Conservation (phyloP, 2,797 vertebrate species). For the Neopelma chrysocephalum region DNA sequence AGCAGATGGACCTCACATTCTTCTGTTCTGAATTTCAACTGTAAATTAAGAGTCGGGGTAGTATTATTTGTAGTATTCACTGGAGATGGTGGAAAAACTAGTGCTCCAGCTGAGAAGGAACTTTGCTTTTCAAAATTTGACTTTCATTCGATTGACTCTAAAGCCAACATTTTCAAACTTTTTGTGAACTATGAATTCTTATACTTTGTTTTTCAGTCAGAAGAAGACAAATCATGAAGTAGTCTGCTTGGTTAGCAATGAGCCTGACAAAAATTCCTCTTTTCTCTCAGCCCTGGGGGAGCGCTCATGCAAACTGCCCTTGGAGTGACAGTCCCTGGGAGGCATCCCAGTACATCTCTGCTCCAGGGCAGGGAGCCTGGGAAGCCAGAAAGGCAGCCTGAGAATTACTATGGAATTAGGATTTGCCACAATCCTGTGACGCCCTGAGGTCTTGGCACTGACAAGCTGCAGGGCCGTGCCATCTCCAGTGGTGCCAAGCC, state of each 20-base stretch:
- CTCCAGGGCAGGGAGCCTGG: slow-evolving; percentile 20
- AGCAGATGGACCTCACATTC: neutral
- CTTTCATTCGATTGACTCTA: neutral
- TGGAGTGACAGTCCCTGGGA: neutral
- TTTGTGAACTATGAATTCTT: neutral
- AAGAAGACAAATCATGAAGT: neutral
- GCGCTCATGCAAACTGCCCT: neutral
- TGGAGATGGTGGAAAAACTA: neutral
- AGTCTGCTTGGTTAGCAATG: neutral
- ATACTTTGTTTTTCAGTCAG: neutral
- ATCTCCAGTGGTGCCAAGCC: rapidly evolving
- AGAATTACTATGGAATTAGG: neutral
- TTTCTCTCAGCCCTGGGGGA: neutral
- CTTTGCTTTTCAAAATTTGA: neutral
- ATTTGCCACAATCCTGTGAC: neutral
- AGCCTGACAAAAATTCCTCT: neutral
- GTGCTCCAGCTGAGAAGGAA: neutral
- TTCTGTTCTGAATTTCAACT: neutral
- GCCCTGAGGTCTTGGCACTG: neutral
- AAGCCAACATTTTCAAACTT: slow-evolving; percentile 8
- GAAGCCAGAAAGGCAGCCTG: slow-evolving; percentile 3
- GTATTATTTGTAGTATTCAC: neutral
- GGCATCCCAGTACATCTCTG: neutral
- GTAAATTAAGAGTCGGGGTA: neutral
- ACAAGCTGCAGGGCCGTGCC: neutral